Percentiles rank a stretch among this genome's conserved stretches.
phyloP scores from a whole-genome alignment of 1,140 invertebrate species.

The Diorhabda elongata region DNA sequence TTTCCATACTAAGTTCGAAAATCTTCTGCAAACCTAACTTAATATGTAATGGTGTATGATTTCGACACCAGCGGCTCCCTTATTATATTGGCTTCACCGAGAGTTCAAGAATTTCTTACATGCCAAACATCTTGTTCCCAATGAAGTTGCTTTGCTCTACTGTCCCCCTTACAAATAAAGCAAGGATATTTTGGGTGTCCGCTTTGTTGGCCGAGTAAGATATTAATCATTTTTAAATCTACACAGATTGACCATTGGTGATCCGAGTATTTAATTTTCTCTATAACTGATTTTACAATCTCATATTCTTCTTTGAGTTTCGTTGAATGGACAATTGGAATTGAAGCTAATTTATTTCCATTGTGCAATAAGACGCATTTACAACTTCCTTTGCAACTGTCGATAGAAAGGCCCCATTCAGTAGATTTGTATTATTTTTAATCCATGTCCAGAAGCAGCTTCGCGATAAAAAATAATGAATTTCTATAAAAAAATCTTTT shows the following conservation, averaged over 20 bases:
- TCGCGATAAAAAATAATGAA: constrained; percentile 4
- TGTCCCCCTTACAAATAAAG: constrained; percentile 37
- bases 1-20: too few relatives aligned
- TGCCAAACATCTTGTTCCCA: constrained; percentile 30
- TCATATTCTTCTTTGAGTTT: constrained; percentile 39
- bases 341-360: too few relatives aligned
- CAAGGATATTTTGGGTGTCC: constrained; percentile 14
- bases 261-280: constrained; percentile 35
- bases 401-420: constrained; percentile 31
- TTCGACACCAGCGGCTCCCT: constrained; percentile 27
- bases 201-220: too few relatives aligned
- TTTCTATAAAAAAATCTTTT: not conserved
- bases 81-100: constrained; percentile 18
- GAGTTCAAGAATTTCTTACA: constrained; percentile 19
- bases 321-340: too few relatives aligned
- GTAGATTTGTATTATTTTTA: not conserved
- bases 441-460: too few relatives aligned
- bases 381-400: constrained; percentile 38
- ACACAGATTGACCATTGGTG: constrained; percentile 28
- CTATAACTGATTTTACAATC: constrained; percentile 37
- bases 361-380: constrained; percentile 45
- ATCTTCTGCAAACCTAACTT: constrained; percentile 31
- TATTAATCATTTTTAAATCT: too few relatives aligned
- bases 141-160: constrained; percentile 34
- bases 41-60: constrained; percentile 44